phyloP scores from a whole-genome alignment of 2,888 invertebrate species.

The Drosophila hamatofila region DNA sequence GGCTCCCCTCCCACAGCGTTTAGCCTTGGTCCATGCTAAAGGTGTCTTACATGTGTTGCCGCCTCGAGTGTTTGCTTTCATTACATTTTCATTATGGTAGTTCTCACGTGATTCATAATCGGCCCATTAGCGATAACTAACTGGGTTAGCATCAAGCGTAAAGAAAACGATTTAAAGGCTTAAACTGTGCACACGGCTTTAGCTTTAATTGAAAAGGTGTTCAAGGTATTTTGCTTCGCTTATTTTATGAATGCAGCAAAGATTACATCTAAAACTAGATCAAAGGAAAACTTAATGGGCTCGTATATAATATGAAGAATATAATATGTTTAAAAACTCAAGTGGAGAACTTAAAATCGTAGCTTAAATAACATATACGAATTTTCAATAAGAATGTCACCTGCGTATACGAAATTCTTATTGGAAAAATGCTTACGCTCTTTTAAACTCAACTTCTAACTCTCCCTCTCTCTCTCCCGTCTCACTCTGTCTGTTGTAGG shows the following conservation, averaged over 20 bases:
- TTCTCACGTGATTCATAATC: slow-evolving; percentile 61
- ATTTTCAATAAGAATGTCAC: too few species aligned
- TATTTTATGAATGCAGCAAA: too few species aligned
- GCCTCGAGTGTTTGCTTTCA: slow-evolving; percentile 42
- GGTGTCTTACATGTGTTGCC: slow-evolving; percentile 62
- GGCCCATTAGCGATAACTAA: slow-evolving; percentile 49
- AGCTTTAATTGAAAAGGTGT: slow-evolving; percentile 12
- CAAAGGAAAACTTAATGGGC: background rate
- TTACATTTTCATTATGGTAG: slow-evolving; percentile 34
- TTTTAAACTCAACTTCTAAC: background rate
- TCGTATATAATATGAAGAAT: background rate
- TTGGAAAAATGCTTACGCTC: background rate
- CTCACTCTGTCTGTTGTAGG: slow-evolving; percentile 35
- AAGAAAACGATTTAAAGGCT: slow-evolving; percentile 7
- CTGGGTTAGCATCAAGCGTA: slow-evolving; percentile 19
- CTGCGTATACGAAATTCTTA: background rate
- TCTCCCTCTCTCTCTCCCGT: background rate
- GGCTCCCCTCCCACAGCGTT: background rate
- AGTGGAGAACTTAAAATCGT: background rate
- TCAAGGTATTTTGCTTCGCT: background rate
- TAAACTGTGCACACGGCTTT: background rate
- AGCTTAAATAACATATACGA: background rate
- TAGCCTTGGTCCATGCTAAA: slow-evolving; percentile 8
- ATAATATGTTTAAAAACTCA: background rate
- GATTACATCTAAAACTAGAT: background rate